Evolutionary conservation across 2,797 vertebrate genomes (phyloP).

Genomic region (Schizothorax lantsangensis): DNA sequence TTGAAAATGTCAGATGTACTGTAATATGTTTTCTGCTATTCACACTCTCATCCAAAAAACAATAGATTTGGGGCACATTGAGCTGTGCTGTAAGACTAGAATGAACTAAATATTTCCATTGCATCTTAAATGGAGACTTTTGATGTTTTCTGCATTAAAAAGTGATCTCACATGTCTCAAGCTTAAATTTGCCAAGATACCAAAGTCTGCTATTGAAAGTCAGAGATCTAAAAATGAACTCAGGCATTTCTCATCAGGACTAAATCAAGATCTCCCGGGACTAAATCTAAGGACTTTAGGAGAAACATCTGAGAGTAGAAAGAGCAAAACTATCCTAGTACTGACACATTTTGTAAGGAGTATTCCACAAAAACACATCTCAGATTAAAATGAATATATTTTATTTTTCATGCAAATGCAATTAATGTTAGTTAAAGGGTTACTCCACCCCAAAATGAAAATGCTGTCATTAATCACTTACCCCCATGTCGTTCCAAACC

Average conservation of each 20-base stretch:
- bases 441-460: too few species aligned
- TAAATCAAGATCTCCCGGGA: background rate
- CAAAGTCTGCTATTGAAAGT: background rate
- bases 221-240: background rate
- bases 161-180: background rate
- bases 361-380: background rate
- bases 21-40: background rate
- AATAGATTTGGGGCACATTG: background rate
- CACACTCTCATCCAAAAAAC: background rate
- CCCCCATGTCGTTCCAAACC: too few species aligned
- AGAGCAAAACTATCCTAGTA: background rate
- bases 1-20: background rate
- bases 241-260: background rate
- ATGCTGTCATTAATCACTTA: too few species aligned
- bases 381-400: background rate
- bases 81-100: background rate
- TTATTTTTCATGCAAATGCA: background rate
- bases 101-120: background rate
- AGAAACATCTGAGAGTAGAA: background rate
- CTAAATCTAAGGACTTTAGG: background rate
- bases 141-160: background rate
- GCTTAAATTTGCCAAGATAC: background rate
- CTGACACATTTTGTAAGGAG: background rate
- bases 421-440: background rate
- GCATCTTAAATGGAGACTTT: background rate